Base-by-base conservation (phyloP, 2,797 vertebrate species). In the Acipenser transmontanus region DNA sequence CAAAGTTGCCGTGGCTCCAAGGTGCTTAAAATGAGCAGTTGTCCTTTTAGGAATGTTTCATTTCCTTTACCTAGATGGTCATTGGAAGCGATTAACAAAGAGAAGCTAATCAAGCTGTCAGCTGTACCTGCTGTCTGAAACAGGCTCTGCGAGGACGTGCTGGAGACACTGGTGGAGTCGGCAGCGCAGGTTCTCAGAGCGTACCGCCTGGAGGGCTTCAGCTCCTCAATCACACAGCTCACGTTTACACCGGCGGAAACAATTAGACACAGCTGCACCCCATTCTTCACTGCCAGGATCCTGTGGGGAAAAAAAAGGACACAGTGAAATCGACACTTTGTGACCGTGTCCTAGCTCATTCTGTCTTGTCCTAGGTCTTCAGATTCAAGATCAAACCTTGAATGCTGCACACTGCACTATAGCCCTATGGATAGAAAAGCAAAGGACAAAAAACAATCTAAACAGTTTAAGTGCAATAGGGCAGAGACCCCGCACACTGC, bases 61-160 rank as follows among this genome's bases (percentile, higher is more conserved):
- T 57, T 7, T 13, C 12, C 54, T 13, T 11, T 11, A n/a, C 11
- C 12, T 7, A 13, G 54, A 57, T 5, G 12, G 54, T n/a, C 54
- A n/a, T 13, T 13, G 14, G 54, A 7, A 11, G 54, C 54, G 12
- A 57, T 57, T 57, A 57, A n/a, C 11, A 12, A 7, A n/a, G 54
- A 62, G 13, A 10, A 47, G 20, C 20, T 47, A 12, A 62, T 49
- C 61, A 47, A 62, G 20, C 61, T 47, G 20, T 34, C 34, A 34
- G 78, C 68, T 72, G 67, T 70, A 76, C 5, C 13, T 71, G 20
- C 61, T 50, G 11, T 75, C 73, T 75, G 70, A 74, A 77, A 63
- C 68, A n/a, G 8, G 69, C 12, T 66, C 64, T 70, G 65, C 69
- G 47, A 61, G 6, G 63, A 62, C 12, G 10, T 47, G 8, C 11